Evolutionary conservation across 2,113 vertebrate genomes (phyloP), one percentile per base, ranked within the genome.

Genomic region (Zosterops japonicus): DNA sequence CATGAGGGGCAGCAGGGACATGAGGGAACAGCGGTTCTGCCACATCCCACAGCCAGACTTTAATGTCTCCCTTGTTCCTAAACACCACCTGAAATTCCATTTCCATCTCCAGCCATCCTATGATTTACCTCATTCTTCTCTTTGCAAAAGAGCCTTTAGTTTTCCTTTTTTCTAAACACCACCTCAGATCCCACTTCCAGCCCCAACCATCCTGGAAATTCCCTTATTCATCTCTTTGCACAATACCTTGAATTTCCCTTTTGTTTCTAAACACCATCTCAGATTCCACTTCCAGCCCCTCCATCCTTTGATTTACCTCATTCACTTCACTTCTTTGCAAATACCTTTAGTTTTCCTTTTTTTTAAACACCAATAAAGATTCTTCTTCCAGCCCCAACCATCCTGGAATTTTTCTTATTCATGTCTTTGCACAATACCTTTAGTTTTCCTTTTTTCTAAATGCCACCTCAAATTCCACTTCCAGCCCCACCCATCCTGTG

Each of bases 231-330:
- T 11, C 2, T 59, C n/a, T 35, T 11, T 24, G 20, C n/a, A 35
- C 2, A 56, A 14, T 20, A 25, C 5, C 5, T 42, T 72, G 15
- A 20, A 6, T 49, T 49, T 8, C 12, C 22, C 5, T 49, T 46
- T 29, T n/a, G n/a, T 11, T 29, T 39, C 9, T 6, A 14, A 70
- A 49, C 7, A 36, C 5, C 47, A 39, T 5, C 67, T 6, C 9
- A 70, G 0, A 52, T 22, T 52, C 14, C 14, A 3, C 14, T 42
- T 42, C 35, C 35, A 52, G 0, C 28, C 35, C 27, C 5, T 0
- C 27, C 47, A 70, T 39, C 3, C 27, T 7, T 0, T 3, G 14
- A 39, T 23, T 70, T 7, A 0, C 49, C 35, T 39, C 14, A 18
- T 13, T 9, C 8, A 9, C 6, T 13, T 9, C 8, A 9, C 6